Base-by-base conservation (phyloP, 2,888 invertebrate genomes). In the Drosophila limbata region DNA sequence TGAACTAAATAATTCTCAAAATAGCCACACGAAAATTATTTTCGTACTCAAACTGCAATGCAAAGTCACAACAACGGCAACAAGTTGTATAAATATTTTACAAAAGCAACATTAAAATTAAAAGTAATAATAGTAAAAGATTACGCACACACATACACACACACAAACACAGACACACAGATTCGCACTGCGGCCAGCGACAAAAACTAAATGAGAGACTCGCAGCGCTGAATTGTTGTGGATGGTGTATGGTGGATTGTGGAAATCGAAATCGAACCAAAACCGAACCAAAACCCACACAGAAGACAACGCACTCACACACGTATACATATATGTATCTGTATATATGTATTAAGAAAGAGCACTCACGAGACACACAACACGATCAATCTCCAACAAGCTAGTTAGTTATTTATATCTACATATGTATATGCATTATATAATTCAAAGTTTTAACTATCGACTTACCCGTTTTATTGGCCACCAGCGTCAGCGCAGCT, bases 11-110 rank as follows among this genome's bases (percentile, higher is more conserved):
- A 42, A 65, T 51, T 65, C 77, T 76, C 21, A 69, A 76, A 76
- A 76, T 73, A 77, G 76, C 76, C 76, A 77, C 78, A 77, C 71
- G 56, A 61, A 78, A 66, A 55, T 62, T 76, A 73, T 76, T 72
- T 77, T 77, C 37, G 69, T 66, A 59, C 47, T 69, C 59, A 59
- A 76, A 60, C n/a, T 60, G 64, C 1, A 55, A 42, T 55, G 73
- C 52, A 59, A 71, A 70, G 62, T 70, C 42, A 71, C 61, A 60
- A 71, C 61, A 60, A 69, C 57, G 56, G 25, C 33, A 55, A 55
- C 31, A 44, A 44, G 42, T 44, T 44, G 17, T 33, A 33, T 11
- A 55, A 64, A 72, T 28, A 48, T 44, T 39, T 45, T 42, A 35
- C n/a, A 63, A 53, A 53, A 69, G 3, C 19, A 55, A 40, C 40